Conservation (phyloP, 2,888 invertebrate species). For the Chloromyia formosa region DNA sequence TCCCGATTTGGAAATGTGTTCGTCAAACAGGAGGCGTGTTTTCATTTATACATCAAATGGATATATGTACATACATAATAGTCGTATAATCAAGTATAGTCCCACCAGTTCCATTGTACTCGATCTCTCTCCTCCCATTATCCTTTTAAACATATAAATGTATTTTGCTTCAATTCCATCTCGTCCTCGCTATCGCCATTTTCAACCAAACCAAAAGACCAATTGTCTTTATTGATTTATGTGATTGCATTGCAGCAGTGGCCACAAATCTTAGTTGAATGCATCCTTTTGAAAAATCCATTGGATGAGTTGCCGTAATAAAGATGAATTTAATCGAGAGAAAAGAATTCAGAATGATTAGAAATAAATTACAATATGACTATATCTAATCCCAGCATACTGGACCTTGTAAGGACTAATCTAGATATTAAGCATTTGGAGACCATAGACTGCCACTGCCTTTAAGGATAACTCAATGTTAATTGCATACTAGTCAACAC, state of each 20-base stretch:
- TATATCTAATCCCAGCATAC: too few relatives aligned
- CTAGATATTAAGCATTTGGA: too few relatives aligned
- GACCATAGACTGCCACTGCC: too few relatives aligned
- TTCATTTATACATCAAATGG: not conserved
- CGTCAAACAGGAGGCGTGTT: constrained; percentile 9
- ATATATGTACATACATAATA: too few relatives aligned
- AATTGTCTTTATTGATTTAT: constrained; percentile 43
- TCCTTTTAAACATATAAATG: constrained; percentile 9
- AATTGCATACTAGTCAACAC: too few relatives aligned
- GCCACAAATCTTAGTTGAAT: constrained; percentile 2
- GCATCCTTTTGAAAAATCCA: constrained; percentile 26
- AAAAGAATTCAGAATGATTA: too few relatives aligned
- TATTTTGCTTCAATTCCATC: constrained; percentile 1
- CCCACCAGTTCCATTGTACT: too few relatives aligned
- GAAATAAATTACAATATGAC: too few relatives aligned
- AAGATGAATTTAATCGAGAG: too few relatives aligned
- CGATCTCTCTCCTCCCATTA: constrained; percentile 7
- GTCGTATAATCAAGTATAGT: too few relatives aligned
- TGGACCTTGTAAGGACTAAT: too few relatives aligned
- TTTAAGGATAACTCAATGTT: too few relatives aligned
- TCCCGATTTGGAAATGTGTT: constrained; percentile 19
- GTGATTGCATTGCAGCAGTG: constrained; percentile 27
- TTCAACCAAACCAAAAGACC: constrained; percentile 17
- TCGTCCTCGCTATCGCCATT: constrained; percentile 24
- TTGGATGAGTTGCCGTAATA: not conserved